phyloP scores from a whole-genome alignment of 1,140 invertebrate species.

The Nilaparvata lugens region DNA sequence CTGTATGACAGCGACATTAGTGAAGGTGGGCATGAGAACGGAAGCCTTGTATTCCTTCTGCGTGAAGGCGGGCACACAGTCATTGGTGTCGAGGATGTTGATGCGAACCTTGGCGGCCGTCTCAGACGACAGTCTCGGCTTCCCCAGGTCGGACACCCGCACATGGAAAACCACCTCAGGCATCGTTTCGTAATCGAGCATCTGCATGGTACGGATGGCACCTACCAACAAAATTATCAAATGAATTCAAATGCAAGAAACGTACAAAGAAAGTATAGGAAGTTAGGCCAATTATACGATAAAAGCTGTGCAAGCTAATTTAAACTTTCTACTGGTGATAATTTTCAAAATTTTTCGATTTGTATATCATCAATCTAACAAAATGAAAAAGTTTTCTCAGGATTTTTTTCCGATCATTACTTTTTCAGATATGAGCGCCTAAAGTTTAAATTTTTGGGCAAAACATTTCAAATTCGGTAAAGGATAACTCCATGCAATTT shows the following conservation, averaged over 20 bases:
- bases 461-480: too few relatives aligned
- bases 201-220: constrained; percentile 65
- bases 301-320: neutral
- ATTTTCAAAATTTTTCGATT: too few relatives aligned
- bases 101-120: constrained; percentile 62
- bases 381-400: too few relatives aligned
- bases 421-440: too few relatives aligned
- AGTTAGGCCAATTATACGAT: neutral
- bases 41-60: constrained; percentile 62
- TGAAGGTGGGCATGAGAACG: constrained; percentile 69
- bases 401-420: too few relatives aligned
- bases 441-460: too few relatives aligned
- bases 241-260: neutral
- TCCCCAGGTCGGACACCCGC: constrained; percentile 76
- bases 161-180: constrained; percentile 67
- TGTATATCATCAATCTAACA: too few relatives aligned
- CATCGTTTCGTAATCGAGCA: constrained; percentile 73
- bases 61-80: constrained; percentile 69
- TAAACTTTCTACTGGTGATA: too few relatives aligned
- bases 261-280: neutral
- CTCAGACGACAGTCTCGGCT: constrained; percentile 66
- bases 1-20: constrained; percentile 55
- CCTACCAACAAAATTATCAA: constrained; percentile 35
- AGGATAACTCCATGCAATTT: too few relatives aligned
- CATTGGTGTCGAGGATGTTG: constrained; percentile 75